Evolutionary conservation across 1,140 invertebrate genomes (phyloP), one percentile per base, ranked within the genome.

Genomic region (Aphaenogaster rudis): DNA sequence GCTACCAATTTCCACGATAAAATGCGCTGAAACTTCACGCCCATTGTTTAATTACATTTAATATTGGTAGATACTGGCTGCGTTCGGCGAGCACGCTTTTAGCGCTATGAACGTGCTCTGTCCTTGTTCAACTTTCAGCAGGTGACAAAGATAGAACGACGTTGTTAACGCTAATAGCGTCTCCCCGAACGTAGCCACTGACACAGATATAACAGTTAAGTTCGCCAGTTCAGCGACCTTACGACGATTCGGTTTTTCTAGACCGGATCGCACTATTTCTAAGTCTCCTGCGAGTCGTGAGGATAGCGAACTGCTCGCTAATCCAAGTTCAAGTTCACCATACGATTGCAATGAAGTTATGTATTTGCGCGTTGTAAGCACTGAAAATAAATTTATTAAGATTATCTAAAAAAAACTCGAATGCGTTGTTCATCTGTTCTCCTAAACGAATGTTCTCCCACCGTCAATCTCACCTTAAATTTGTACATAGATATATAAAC

Each of bases 1-100:
- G 94, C 13, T 95, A 95, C 88, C 94, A 95, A 86, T 95, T 95
- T 92, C 94, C 95, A 21, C 94, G 95, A 95, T 95, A 95, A 93
- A 91, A 86, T 85, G 52, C 42, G 21, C 9, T 77, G 28, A 66
- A 88, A 88, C 0, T 7, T 76, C 50, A 48, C 3, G 48, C 21
- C 52, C n/a, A n/a, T 63, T 48, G 17, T 78, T 76, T 67, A 69
- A 63, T 87, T 84, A 90, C 5, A 79, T 78, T 85, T 80, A 88
- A 84, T 64, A 86, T 72, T n/a, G 54, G n/a, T 72, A 61, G 76
- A 86, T 28, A 17, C 28, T 28, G 28, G 28, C 28, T 28, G 28
- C 28, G 28, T 28, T 28, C 0, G 28, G 28, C 28, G 28, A 28
- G 28, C 28, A 28, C 28, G 28, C 28, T 28, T 28, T 28, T 28